Evolutionary conservation across 1,140 invertebrate genomes (phyloP).

Genomic region (Procambarus virginalis): DNA sequence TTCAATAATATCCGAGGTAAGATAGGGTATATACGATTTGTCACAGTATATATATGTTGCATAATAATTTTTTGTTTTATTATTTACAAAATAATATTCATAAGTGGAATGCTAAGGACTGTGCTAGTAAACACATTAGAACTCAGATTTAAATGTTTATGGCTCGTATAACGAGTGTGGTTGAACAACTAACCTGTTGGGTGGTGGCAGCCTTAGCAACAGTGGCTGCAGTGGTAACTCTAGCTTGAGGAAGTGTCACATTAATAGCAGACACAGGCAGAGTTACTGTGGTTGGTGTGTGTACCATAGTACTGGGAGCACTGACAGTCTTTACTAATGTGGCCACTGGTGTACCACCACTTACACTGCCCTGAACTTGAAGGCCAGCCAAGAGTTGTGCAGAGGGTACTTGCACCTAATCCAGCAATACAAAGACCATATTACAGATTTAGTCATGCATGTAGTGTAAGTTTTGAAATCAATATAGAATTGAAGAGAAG

Average conservation of each 20-base stretch:
- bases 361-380: conserved; percentile 53
- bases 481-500: neutral
- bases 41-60: neutral
- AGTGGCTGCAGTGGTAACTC: conserved; percentile 59
- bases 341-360: conserved; percentile 52
- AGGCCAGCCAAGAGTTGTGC: conserved; percentile 64
- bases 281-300: conserved; percentile 57
- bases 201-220: conserved; percentile 62
- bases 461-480: neutral
- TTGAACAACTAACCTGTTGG: conserved; percentile 43
- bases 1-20: neutral
- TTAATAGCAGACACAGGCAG: conserved; percentile 61
- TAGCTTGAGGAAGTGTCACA: conserved; percentile 59
- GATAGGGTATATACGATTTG: neutral
- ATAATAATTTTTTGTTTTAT: too few species aligned
- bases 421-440: conserved; percentile 78
- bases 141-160: neutral
- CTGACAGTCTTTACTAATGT: conserved; percentile 63
- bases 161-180: neutral
- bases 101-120: neutral
- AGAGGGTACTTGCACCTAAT: conserved; percentile 74
- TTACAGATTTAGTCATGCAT: conserved; percentile 81
- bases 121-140: neutral
- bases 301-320: conserved; percentile 53
- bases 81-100: neutral